Base-by-base conservation (phyloP, 2,797 vertebrate genomes). In the Argyrosomus regius region DNA sequence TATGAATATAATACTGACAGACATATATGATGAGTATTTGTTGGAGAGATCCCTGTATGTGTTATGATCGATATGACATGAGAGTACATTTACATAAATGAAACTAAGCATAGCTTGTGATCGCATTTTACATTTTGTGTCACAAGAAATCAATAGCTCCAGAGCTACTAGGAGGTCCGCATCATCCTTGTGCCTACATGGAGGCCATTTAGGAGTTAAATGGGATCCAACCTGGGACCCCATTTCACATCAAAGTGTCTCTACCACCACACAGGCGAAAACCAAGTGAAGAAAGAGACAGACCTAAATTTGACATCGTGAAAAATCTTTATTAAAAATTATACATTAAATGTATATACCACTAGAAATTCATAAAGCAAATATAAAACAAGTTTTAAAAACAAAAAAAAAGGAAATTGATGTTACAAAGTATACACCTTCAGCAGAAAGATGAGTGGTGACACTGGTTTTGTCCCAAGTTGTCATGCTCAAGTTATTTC, bases 241-340 rank as follows among this genome's bases (percentile, higher is more conserved):
- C 3, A 24, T 20, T 4, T 20, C 3, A 69, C 18, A 57, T 9
- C 12, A 75, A 14, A 48, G 5, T 14, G 20, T 18, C 39, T 12
- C 18, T 18, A 17, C 12, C n/a, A 24, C 8, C 35, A 9, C 35
- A 9, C 35, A 39, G 35, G 35, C 9, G 7, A 35, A 35, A 35
- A 35, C 35, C 22, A 65, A 9, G 2, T 60, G 28, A 58, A 63
- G 13, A 4, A 20, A 71, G 54, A 45, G 9, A 54, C 18, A 26
- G 17, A 41, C 9, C 20, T 43, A 39, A 11, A 64, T 13, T 10
- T 22, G 41, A 22, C 59, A 53, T 49, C 48, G 52, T 60, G 6
- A 41, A 72, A 82, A 58, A 62, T 20, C 5, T 60, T 76, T 80
- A 76, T 72, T 79, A 22, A 57, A 72, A 71, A 49, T 1, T 5